phyloP scores from a whole-genome alignment of 2,797 vertebrate species.

The Ptychadena robeensis region DNA sequence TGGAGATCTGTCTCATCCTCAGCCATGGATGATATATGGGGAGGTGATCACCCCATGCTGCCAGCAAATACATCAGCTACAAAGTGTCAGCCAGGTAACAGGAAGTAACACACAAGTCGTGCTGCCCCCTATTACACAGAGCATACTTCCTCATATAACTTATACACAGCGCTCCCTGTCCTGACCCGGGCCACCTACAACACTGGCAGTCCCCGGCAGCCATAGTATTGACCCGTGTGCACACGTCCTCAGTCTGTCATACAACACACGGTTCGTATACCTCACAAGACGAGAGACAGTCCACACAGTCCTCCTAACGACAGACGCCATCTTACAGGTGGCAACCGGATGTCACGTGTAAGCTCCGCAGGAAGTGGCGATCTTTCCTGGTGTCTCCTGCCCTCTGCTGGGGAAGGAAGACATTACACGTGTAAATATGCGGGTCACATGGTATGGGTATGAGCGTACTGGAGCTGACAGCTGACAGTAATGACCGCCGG shows the following conservation, averaged over 20 bases:
- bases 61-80: too few relatives aligned
- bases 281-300: constrained; percentile 67
- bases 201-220: not conserved
- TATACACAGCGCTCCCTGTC: not conserved
- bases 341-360: constrained; percentile 65
- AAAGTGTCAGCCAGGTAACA: too few relatives aligned
- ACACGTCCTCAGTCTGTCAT: not conserved
- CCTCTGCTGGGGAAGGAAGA: not conserved
- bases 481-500: too few relatives aligned
- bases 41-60: too few relatives aligned
- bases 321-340: constrained; percentile 69
- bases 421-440: too few relatives aligned
- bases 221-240: too few relatives aligned
- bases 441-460: too few relatives aligned
- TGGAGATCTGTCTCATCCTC: too few relatives aligned
- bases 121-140: too few relatives aligned
- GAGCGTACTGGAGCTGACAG: too few relatives aligned
- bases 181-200: not conserved
- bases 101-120: too few relatives aligned
- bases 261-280: constrained; percentile 60
- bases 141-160: not conserved
- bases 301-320: constrained; percentile 58
- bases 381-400: not conserved
- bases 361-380: not conserved
- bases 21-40: too few relatives aligned